Base-by-base conservation (phyloP, 2,113 vertebrate species). In the Hypanus sabinus region DNA sequence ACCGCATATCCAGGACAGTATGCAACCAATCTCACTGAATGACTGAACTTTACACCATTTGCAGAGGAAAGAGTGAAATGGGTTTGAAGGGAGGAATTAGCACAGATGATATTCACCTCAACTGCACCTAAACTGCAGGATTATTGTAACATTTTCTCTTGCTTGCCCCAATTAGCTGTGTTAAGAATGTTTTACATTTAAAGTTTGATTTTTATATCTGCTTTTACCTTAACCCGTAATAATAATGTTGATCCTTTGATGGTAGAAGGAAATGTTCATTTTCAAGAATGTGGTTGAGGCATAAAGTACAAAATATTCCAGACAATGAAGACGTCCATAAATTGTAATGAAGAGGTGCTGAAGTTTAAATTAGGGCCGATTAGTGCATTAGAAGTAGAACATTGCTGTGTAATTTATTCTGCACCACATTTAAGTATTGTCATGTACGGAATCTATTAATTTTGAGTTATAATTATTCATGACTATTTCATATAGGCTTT, bases 401-500 rank as follows among this genome's bases (percentile, higher is more conserved):
- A 75, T 38, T 55, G 68, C 36, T 73, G 55, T 55, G 70, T 93
- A 73, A 93, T 93, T 93, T 93, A 75, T 93, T 93, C 91, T 30
- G 4, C 12, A 73, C 91, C 70, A 93, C 38, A 46, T 24, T 93
- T 93, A 75, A 93, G 70, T 36, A 46, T 38, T 55, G 68, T 73
- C 91, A 75, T 73, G 70, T 75, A 93, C 68, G 27, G 91, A 93
- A 73, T 73, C 65, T 55, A 93, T 93, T 93, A 93, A 71, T 93
- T 93, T 93, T 93, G 36, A 93, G 38, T 93, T 93, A 73, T 93
- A 93, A 93, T 71, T 93, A 93, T 93, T 93, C 65, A 75, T 75
- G 68, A 93, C 91, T 55, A 20, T 30, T 93, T 93, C 70, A 75
- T 93, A 55, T 38, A 73, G 91, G 91, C 46, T 73, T 93, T 93